Evolutionary conservation across 2,888 invertebrate genomes (phyloP).

Genomic region (Caradrina kadenii): DNA sequence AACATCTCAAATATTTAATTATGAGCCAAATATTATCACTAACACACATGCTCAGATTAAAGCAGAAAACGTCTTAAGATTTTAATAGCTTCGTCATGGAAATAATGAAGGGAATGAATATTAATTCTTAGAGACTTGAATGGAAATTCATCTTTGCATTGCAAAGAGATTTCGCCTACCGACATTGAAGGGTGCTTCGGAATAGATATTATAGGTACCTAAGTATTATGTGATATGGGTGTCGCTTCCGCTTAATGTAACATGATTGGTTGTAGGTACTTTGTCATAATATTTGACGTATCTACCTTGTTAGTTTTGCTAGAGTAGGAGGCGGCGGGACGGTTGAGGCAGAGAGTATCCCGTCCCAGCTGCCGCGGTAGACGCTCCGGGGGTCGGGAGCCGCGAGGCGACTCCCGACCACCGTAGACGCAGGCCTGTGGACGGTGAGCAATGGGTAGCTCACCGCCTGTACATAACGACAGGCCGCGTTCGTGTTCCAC

Average conservation of each 20-base stretch:
- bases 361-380: too few relatives aligned
- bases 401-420: too few relatives aligned
- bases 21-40: constrained; percentile 76
- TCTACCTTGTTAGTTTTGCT: too few relatives aligned
- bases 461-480: too few relatives aligned
- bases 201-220: constrained; percentile 8
- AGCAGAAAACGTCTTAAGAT: constrained; percentile 75
- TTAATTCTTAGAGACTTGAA: constrained; percentile 81
- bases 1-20: constrained; percentile 55
- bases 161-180: constrained; percentile 78
- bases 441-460: too few relatives aligned
- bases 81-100: constrained; percentile 81
- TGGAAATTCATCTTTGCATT: constrained; percentile 81
- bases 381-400: too few relatives aligned
- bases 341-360: too few relatives aligned
- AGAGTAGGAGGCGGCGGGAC: too few relatives aligned
- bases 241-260: constrained; percentile 9
- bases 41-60: constrained; percentile 75
- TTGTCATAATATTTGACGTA: background rate
- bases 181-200: constrained; percentile 23
- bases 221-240: constrained; percentile 4
- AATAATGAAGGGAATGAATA: constrained; percentile 84
- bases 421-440: too few relatives aligned
- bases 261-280: constrained; percentile 10
- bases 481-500: too few relatives aligned